Evolutionary conservation across 2,797 vertebrate genomes (phyloP).

Genomic region (Tragelaphus oryx): DNA sequence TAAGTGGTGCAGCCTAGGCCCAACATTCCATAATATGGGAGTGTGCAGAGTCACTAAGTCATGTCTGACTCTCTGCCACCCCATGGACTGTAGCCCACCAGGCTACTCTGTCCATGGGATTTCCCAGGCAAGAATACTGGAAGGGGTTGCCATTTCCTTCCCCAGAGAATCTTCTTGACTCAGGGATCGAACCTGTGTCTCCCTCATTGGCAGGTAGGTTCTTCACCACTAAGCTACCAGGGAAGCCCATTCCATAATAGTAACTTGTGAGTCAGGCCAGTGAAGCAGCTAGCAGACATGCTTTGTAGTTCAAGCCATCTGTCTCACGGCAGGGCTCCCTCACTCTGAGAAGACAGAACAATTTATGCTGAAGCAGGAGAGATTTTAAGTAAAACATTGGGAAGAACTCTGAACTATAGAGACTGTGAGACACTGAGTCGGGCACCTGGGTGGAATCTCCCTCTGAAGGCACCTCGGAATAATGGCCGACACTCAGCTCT

Average conservation of each 20-base stretch:
- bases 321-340: neutral
- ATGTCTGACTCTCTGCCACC: neutral
- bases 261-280: neutral
- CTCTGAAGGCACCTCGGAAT: neutral
- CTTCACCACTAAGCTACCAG: neutral
- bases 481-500: neutral
- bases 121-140: neutral
- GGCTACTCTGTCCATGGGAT: neutral
- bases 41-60: neutral
- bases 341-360: neutral
- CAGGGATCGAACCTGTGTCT: neutral
- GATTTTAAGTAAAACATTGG: neutral
- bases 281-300: neutral
- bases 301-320: neutral
- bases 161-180: neutral
- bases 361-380: neutral
- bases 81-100: neutral
- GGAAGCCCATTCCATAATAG: neutral
- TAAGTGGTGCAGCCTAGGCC: neutral
- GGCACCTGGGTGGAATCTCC: neutral
- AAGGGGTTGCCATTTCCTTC: neutral
- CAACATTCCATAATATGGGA: neutral
- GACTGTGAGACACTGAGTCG: neutral
- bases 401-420: neutral
- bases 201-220: neutral